Base-by-base conservation (phyloP, 2,797 vertebrate species). In the Trachops cirrhosus region DNA sequence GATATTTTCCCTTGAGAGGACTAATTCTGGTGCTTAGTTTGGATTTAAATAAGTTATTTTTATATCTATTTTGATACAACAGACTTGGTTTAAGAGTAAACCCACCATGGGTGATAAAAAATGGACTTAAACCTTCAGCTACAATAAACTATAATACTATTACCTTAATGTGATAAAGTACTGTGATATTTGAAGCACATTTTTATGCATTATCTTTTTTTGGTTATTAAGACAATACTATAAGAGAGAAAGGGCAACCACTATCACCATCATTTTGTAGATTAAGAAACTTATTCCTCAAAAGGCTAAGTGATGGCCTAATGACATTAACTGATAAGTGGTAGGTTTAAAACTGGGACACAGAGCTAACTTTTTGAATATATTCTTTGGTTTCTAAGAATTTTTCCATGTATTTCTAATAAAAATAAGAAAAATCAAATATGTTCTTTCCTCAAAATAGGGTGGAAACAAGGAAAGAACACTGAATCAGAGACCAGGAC, bases 91-190 rank as follows among this genome's bases (percentile, higher is more conserved):
- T 82, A 77, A 93, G 70, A 95, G 73, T 80, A 87, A 96, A 94
- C 21, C n/a, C 12, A 92, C 64, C 26, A 24, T 50, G 1, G 82
- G 10, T 74, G 92, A 80, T 82, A 87, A 93, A 89, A 92, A 77
- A 80, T 92, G 18, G 57, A 88, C 48, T 92, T 95, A 75, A 95
- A 86, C 73, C 50, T 96, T 96, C 14, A 83, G 67, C 48, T 88
- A 57, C 5, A 83, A 92, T 90, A 83, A 94, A 64, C 19, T 77
- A 4, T 78, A 95, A 85, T 64, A 85, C 24, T 77, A 3, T 90
- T 88, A 93, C n/a, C 87, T 92, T 86, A 74, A 95, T 88, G 57
- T 95, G 48, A 90, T 92, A 82, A 91, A 86, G 32, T 15, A 86
- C 22, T 86, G 48, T 70, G 71, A 37, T 82, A 75, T 44, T 79